Conservation (phyloP, 2,888 invertebrate genomes). For the Drosophila algonquin region DNA sequence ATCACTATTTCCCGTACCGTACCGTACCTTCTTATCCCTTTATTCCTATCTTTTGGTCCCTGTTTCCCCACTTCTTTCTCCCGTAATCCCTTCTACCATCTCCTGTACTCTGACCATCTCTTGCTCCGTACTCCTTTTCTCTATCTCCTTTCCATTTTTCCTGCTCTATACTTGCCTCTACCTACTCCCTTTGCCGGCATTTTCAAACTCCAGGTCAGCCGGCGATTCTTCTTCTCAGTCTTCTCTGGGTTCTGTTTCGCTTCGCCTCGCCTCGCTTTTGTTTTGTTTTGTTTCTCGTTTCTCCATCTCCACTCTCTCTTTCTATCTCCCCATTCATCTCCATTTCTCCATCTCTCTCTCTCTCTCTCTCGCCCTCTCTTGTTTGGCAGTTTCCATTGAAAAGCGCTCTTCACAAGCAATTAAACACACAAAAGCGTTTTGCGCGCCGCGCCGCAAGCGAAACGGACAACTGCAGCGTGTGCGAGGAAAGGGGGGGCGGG, state of each 20-base stretch:
- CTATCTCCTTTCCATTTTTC: conserved; percentile 10
- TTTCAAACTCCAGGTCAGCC: conserved; percentile 14
- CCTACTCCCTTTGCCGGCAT: conserved; percentile 26
- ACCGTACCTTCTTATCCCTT: too few relatives aligned
- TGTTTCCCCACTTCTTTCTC: neutral
- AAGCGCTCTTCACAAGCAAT: conserved; percentile 82
- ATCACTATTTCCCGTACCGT: too few relatives aligned
- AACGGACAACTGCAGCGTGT: conserved; percentile 43
- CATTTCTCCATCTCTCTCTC: neutral
- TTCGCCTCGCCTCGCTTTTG: conserved; percentile 5
- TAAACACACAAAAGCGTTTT: conserved; percentile 82
- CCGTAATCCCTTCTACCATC: neutral
- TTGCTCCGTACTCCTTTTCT: neutral
- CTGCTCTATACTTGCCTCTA: neutral
- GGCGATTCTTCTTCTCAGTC: conserved; percentile 4
- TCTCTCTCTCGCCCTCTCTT: conserved; percentile 32
- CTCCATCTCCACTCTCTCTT: conserved; percentile 13
- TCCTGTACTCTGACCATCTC: neutral
- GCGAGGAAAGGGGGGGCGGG: neutral
- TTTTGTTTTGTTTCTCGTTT: conserved; percentile 16
- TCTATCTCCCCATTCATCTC: conserved; percentile 3
- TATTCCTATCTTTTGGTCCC: neutral
- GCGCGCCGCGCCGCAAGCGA: conserved; percentile 71
- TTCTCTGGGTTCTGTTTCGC: neutral
- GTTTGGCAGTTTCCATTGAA: conserved; percentile 75